Base-by-base conservation (phyloP, 2,888 invertebrate species). In the Terebella lapidaria region DNA sequence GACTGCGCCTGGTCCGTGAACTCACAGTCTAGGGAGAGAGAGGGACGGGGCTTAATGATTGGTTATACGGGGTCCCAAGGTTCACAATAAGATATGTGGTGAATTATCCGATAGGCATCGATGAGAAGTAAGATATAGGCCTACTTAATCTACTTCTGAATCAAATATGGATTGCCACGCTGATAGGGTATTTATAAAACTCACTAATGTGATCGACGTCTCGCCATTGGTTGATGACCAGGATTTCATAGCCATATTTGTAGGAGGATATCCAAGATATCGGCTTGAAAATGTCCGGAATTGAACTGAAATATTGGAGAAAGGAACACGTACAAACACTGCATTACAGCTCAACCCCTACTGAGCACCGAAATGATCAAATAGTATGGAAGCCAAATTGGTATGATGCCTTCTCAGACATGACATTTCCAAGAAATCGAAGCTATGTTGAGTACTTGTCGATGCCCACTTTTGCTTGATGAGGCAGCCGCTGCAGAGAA, bases 211-310 rank as follows among this genome's bases (percentile, higher is more conserved):
- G 83, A 3, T 88, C 87, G 15, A 94, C 85, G 51, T 89, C 87
- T 0, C 86, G 78, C 94, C 94, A 94, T 75, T 94, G 94, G 83
- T 93, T 94, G 60, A 94, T 86, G 57, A 91, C 83, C 22, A 94
- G 81, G 0, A 92, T 91, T 79, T 94, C 93, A 79, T 92, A 92
- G 28, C 91, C 91, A 79, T 92, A 94, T 59, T 89, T 87, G 82
- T 93, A 93, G 93, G 93, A 94, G 0, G 93, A 93, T 18, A 93
- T 80, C 78, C 91, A 90, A 54, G 78, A 70, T 51, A 79, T 60
- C 65, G 80, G 80, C n/a, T 72, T 46, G 61, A 81, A 79, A 5
- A 49, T 5, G 15, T 5, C 10, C 24, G 22, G 5, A 15, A 49
- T 18, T 10, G 35, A 35, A n/a, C n/a, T n/a, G n/a, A n/a, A n/a